A percentile compares a stretch with the other conserved stretches of the same genome.
Conservation (phyloP, 2,113 vertebrate genomes). For the Coregonus clupeaformis region DNA sequence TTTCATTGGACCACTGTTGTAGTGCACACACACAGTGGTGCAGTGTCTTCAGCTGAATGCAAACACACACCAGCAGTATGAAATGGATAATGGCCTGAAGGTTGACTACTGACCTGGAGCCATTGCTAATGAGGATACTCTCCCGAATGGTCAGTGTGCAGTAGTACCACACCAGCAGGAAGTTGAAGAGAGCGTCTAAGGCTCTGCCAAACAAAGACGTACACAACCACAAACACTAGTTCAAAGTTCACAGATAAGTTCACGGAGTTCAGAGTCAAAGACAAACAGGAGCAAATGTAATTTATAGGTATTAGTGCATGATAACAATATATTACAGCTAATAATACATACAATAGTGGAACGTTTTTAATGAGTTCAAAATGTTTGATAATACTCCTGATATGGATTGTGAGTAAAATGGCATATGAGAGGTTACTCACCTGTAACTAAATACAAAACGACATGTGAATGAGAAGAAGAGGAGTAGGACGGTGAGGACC, state of each 20-base stretch:
- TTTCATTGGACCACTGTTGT: not conserved
- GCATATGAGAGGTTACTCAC: constrained; percentile 57
- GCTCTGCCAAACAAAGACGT: constrained; percentile 51
- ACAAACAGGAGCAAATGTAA: not conserved
- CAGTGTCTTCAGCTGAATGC: not conserved
- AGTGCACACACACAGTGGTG: not conserved
- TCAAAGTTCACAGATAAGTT: not conserved
- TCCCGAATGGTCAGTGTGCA: constrained; percentile 97
- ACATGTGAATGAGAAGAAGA: constrained; percentile 90
- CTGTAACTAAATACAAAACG: constrained; percentile 91
- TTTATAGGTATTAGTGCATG: not conserved
- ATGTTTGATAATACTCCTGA: not conserved
- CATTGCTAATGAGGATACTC: constrained; percentile 94
- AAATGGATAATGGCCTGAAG: not conserved
- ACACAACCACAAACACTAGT: not conserved
- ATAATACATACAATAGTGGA: not conserved
- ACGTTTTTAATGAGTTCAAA: too few relatives aligned
- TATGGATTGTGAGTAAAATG: not conserved
- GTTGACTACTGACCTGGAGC: constrained; percentile 79
- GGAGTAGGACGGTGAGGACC: constrained; percentile 91
- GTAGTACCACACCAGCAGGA: constrained; percentile 98
- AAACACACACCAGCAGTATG: not conserved
- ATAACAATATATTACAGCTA: not conserved
- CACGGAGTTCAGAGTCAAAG: not conserved
- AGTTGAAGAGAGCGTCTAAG: constrained; percentile 90